Evolutionary conservation across 2,888 invertebrate species (phyloP).

Genomic region (Hypsopygia costalis): DNA sequence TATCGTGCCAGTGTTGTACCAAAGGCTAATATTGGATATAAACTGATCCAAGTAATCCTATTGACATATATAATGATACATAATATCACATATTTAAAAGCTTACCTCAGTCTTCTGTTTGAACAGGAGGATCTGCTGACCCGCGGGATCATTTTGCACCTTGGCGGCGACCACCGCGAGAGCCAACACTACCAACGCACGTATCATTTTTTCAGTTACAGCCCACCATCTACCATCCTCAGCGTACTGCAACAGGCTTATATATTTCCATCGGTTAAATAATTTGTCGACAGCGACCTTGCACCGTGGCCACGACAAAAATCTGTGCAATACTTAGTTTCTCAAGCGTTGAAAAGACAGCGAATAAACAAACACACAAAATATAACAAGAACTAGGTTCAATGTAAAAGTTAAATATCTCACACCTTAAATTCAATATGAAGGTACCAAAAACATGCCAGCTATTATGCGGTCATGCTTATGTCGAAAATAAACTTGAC

Average conservation of each 20-base stretch:
- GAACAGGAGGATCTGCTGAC: conserved; percentile 38
- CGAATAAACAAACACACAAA: too few species aligned
- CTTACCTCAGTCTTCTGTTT: conserved; percentile 37
- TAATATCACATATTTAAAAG: not conserved
- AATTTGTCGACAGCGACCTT: not conserved
- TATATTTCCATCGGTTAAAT: not conserved
- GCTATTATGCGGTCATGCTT: too few species aligned
- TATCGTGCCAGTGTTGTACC: too few species aligned
- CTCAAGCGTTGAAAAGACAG: not conserved
- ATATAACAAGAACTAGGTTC: too few species aligned
- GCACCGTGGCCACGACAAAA: not conserved
- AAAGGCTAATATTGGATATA: too few species aligned
- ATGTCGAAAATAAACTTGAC: too few species aligned
- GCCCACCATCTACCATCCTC: conserved; percentile 5
- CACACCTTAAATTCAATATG: too few species aligned
- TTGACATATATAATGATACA: too few species aligned
- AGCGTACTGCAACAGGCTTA: not conserved
- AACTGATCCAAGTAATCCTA: too few species aligned
- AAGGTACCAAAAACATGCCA: too few species aligned
- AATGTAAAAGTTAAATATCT: too few species aligned
- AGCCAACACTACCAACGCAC: conserved; percentile 16
- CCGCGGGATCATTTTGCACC: conserved; percentile 30
- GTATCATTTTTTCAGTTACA: conserved; percentile 14
- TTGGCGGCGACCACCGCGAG: conserved; percentile 19
- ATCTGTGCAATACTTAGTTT: conserved; percentile 1